A percentile compares a stretch with the other conserved stretches of the same genome.
Conservation (phyloP, 1,140 invertebrate genomes). For the Chrysomallon squamiferum region DNA sequence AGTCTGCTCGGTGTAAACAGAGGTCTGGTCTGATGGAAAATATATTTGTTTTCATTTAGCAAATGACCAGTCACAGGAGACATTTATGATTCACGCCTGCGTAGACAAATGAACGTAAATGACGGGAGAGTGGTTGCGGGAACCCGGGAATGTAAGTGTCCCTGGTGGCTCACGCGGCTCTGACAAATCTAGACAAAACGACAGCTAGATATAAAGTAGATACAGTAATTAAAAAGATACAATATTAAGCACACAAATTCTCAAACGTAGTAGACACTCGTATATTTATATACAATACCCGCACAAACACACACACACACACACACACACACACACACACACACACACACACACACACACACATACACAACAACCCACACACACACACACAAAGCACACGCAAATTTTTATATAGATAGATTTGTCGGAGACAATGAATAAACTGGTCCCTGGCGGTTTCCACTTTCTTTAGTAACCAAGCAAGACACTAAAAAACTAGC, state of each 20-base stretch:
- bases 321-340: slow-evolving; percentile 1
- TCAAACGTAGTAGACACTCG: neutral
- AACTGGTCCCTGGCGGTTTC: neutral
- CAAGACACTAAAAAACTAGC: too few species aligned
- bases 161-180: neutral
- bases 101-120: neutral
- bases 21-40: too few species aligned
- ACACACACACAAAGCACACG: neutral
- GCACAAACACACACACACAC: neutral
- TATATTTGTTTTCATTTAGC: too few species aligned
- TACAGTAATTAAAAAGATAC: neutral
- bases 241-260: neutral
- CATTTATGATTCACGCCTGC: neutral
- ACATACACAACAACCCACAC: neutral
- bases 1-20: neutral
- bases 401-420: neutral
- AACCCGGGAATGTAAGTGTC: neutral
- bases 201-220: neutral
- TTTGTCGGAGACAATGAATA: neutral
- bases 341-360: slow-evolving; percentile 6
- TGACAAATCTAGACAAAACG: neutral
- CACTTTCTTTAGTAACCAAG: too few species aligned
- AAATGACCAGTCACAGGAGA: neutral
- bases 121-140: neutral
- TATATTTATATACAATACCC: neutral